Evolutionary conservation across 2,797 vertebrate genomes (phyloP), one percentile per base, ranked within the genome.

Genomic region (Orientallactaga sibirica): DNA sequence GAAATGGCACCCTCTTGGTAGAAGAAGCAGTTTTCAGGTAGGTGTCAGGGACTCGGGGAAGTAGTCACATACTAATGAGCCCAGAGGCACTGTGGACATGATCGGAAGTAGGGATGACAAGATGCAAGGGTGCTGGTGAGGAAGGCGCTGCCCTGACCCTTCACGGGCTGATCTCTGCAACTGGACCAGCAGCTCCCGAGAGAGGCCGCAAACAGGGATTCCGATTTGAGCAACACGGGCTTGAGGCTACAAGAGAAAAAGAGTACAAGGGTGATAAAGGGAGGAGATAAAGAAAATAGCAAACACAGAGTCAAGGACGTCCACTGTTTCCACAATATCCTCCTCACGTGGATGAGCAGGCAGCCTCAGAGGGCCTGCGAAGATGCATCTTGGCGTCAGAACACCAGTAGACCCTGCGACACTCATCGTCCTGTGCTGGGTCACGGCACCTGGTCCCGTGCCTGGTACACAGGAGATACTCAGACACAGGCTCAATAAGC

Each of bases 61-160:
- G 76, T 0, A 10, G 4, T 11, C 7, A 14, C 24, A 33, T 11
- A 4, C 19, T 0, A 5, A 15, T 7, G 29, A 18, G 76, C 5
- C 18, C 67, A 24, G 29, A 52, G 77, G 61, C 2, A 7, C 0
- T 2, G 27, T 24, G 14, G 3, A 1, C 15, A 7, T 2, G 7
- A 18, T 1, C 9, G 33, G 75, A 74, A n/a, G 7, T 2, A 2
- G 0, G 18, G 1, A 3, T 4, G 37, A 0, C 0, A 0, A 52
- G 29, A 15, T 18, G 3, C 15, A 41, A 24, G 43, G 2, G 12
- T 27, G 19, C 24, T 4, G 15, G 43, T 2, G 10, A n/a, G 5
- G 37, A 0, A 61, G 33, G 4, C 4, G 11, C 48, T 7, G 1
- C 0, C 2, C 7, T 4, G 7, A 4, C 27, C 4, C 24, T 7